A percentile compares a stretch with the other conserved stretches of the same genome.
Evolutionary conservation across 2,797 vertebrate species (phyloP).

Genomic region (Enteromius thamalakanensis): DNA sequence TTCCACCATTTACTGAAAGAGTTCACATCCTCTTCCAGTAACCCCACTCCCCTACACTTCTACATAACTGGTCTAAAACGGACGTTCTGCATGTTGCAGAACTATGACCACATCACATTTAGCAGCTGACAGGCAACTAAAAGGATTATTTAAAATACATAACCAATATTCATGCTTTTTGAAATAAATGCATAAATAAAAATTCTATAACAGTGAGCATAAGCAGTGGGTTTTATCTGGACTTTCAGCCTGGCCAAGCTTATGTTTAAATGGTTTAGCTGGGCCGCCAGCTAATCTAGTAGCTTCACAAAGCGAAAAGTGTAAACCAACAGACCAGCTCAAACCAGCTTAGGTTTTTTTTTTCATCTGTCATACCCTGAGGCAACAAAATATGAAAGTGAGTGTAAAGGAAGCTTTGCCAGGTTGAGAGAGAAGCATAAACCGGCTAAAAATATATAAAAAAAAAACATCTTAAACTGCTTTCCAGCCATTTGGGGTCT

Average conservation of each 20-base stretch:
- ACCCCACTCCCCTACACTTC: conserved; percentile 52
- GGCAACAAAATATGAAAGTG: background rate
- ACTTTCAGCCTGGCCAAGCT: background rate
- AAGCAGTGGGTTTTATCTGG: background rate
- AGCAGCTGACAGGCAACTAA: background rate
- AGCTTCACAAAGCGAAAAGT: background rate
- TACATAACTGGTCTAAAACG: conserved; percentile 50
- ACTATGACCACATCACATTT: background rate
- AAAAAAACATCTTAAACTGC: no score
- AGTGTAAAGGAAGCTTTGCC: background rate
- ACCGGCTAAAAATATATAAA: background rate
- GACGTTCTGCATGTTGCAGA: conserved; percentile 18
- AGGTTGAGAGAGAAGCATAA: background rate
- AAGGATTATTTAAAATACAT: background rate
- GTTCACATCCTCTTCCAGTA: conserved; percentile 70
- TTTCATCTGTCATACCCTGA: background rate
- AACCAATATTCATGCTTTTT: background rate
- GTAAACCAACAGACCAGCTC: background rate
- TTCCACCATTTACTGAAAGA: conserved; percentile 69
- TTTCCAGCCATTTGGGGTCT: background rate
- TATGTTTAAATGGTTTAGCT: background rate
- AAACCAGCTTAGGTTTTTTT: background rate
- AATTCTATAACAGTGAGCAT: background rate
- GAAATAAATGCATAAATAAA: background rate
- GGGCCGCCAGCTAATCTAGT: background rate